Evolutionary conservation across 2,888 invertebrate genomes (phyloP).

Genomic region (Dinocampus coccinellae): DNA sequence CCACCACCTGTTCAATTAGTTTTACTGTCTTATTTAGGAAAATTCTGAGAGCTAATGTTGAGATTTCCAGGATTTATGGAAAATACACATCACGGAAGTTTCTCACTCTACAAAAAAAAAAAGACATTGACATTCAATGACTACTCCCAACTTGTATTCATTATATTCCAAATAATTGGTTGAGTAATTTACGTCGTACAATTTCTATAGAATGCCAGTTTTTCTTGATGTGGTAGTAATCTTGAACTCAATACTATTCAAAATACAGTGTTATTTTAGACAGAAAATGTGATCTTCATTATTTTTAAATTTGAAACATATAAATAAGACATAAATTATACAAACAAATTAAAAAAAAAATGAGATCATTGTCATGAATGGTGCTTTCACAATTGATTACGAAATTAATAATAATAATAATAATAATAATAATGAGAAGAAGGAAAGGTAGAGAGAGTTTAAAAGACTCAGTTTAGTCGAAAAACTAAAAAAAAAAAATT

Average conservation of each 20-base stretch:
- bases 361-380: too few relatives aligned
- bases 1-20: not conserved
- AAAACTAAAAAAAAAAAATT: conserved; percentile 17
- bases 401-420: too few relatives aligned
- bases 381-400: too few relatives aligned
- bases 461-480: conserved; percentile 17
- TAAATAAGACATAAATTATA: too few relatives aligned
- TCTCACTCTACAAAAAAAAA: not conserved
- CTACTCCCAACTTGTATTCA: not conserved
- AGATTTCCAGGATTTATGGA: not conserved
- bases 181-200: not conserved
- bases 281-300: too few relatives aligned
- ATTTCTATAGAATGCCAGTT: conserved; percentile 15
- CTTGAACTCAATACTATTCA: conserved; percentile 14
- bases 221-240: conserved; percentile 2
- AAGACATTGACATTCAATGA: not conserved
- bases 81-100: not conserved
- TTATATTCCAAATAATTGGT: not conserved
- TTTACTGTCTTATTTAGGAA: not conserved
- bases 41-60: not conserved
- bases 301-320: too few relatives aligned
- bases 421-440: too few relatives aligned
- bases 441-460: too few relatives aligned
- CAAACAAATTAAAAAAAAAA: too few relatives aligned
- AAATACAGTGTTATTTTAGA: not conserved